These are phyloP conservation scores for Empidonax traillii DNA, from an alignment of 2,113 vertebrate genomes.

Conservation along the genomic window DNA sequence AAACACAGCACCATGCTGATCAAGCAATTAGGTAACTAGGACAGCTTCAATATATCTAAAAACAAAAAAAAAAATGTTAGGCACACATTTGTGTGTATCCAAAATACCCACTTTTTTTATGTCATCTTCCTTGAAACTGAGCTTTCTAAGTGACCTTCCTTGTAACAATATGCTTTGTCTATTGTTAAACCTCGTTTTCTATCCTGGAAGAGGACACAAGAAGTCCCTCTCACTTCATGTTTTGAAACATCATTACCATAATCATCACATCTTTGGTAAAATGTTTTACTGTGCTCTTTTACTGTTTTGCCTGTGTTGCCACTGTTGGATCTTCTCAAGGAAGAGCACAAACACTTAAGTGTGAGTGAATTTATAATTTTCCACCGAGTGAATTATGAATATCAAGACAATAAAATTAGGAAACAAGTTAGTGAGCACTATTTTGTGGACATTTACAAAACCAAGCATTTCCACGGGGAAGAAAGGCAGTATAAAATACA, in stretches of 20 bases:
- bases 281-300: not conserved
- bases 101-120: not conserved
- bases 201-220: not conserved
- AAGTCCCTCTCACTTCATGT: not conserved
- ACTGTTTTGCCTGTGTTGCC: not conserved
- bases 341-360: not conserved
- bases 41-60: not conserved
- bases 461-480: not conserved
- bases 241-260: not conserved
- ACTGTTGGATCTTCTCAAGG: not conserved
- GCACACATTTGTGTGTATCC: not conserved
- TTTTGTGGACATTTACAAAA: not conserved
- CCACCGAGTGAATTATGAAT: not conserved
- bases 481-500: not conserved
- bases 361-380: not conserved
- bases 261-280: not conserved
- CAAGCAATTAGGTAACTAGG: not conserved
- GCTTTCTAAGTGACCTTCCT: not conserved
- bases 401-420: not conserved
- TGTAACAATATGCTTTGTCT: not conserved
- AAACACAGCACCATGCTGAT: not conserved
- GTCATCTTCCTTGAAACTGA: not conserved
- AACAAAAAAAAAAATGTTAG: not conserved
- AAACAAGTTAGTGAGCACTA: not conserved
- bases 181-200: not conserved